Evolutionary conservation across 2,797 vertebrate genomes (phyloP).

Genomic region (Chelmon rostratus): DNA sequence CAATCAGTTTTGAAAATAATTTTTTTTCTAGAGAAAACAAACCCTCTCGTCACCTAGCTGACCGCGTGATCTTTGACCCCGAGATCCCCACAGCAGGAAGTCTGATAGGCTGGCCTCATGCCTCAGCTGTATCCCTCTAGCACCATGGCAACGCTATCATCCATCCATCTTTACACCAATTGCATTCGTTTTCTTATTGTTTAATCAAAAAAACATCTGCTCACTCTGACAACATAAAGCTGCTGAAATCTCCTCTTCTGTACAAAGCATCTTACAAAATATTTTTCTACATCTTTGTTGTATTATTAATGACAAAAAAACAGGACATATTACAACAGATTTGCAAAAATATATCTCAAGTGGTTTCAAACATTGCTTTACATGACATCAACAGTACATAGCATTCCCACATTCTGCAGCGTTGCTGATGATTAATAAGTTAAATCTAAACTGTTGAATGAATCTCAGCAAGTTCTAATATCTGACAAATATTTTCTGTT

Average conservation of each 20-base stretch:
- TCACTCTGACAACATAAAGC: conserved; percentile 26
- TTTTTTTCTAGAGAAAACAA: conserved; percentile 10
- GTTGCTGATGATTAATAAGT: conserved; percentile 39
- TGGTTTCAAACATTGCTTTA: conserved; percentile 49
- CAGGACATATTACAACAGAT: conserved; percentile 40
- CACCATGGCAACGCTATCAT: conserved; percentile 31
- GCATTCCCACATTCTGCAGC: conserved; percentile 11
- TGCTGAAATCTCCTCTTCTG: conserved; percentile 44
- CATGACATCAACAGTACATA: conserved; percentile 8
- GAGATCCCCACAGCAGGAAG: conserved; percentile 62
- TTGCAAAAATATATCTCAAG: conserved; percentile 66
- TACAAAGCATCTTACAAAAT: conserved; percentile 73
- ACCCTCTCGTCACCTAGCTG: not conserved
- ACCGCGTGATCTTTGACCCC: conserved; percentile 41
- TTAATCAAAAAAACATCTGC: conserved; percentile 31
- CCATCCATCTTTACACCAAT: conserved; percentile 7
- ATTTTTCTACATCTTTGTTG: conserved; percentile 54
- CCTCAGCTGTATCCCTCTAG: conserved; percentile 55
- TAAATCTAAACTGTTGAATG: conserved; percentile 17
- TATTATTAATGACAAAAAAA: conserved; percentile 28
- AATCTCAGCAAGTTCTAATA: conserved; percentile 27
- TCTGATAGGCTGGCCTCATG: conserved; percentile 72
- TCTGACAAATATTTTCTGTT: conserved; percentile 34
- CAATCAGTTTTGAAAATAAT: not conserved
- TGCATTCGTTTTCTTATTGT: not conserved